A percentile compares a stretch with the other conserved stretches of the same genome.
Conservation (phyloP, 2,888 invertebrate species). For the Silvanus unidentatus region DNA sequence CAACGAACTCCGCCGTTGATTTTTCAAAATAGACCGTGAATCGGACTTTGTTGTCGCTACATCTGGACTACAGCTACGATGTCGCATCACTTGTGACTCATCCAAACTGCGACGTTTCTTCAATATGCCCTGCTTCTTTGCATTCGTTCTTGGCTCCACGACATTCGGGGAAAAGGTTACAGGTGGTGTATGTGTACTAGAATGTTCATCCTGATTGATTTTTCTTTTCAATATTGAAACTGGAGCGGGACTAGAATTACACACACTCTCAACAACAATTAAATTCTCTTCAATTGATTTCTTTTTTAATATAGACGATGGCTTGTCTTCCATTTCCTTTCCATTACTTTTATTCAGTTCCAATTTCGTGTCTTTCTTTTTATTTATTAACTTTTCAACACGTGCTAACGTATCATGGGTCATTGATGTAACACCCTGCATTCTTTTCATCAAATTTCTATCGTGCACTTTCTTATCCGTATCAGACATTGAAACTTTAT, state of each 20-base stretch:
- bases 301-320: conserved; percentile 61
- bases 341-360: conserved; percentile 20
- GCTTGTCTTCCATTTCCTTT: conserved; percentile 12
- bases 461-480: conserved; percentile 9
- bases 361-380: conserved; percentile 32
- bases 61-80: conserved; percentile 66
- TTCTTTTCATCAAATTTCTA: conserved; percentile 49
- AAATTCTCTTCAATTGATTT: conserved; percentile 53
- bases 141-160: conserved; percentile 57
- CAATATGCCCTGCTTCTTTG: conserved; percentile 69
- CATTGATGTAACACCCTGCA: conserved; percentile 60
- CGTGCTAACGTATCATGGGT: conserved; percentile 63
- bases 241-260: conserved; percentile 34
- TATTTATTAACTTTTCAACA: conserved; percentile 57
- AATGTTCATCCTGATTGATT: conserved; percentile 47
- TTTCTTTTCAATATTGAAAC: conserved; percentile 57
- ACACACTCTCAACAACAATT: conserved; percentile 21
- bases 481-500: conserved; percentile 2
- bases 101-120: conserved; percentile 80
- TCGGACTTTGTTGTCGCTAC: conserved; percentile 57
- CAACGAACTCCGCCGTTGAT: conserved; percentile 59
- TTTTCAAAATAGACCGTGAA: conserved; percentile 61
- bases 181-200: conserved; percentile 54
- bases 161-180: conserved; percentile 78
- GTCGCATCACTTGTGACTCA: conserved; percentile 65